phyloP scores from a whole-genome alignment of 2,113 vertebrate species.

The Zosterops pallidus region DNA sequence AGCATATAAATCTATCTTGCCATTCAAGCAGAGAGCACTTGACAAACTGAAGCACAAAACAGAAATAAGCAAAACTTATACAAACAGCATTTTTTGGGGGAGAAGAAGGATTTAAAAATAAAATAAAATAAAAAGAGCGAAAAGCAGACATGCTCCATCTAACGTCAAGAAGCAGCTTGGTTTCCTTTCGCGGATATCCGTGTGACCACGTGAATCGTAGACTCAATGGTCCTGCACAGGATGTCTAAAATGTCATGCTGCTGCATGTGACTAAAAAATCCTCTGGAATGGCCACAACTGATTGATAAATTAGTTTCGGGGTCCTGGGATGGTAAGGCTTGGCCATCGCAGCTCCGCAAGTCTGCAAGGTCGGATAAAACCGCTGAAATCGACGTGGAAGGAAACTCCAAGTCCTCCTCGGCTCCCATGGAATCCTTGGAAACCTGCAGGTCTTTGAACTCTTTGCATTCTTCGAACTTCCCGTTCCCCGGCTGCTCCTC shows the following conservation, averaged over 20 bases:
- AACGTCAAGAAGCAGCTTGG: conserved; percentile 92
- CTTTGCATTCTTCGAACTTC: conserved; percentile 79
- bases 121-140: conserved; percentile 47
- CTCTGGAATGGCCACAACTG: conserved; percentile 84
- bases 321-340: conserved; percentile 81
- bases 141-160: conserved; percentile 81
- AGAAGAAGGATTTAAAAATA: not conserved
- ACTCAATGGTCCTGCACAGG: conserved; percentile 96
- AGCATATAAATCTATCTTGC: conserved; percentile 84
- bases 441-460: conserved; percentile 75
- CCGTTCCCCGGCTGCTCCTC: conserved; percentile 66
- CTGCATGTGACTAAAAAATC: conserved; percentile 80
- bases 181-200: conserved; percentile 89
- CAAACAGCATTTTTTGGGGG: conserved; percentile 67
- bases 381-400: conserved; percentile 78
- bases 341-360: conserved; percentile 79
- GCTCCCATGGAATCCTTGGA: conserved; percentile 74
- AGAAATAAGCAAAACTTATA: conserved; percentile 83
- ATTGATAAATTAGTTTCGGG: conserved; percentile 77
- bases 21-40: conserved; percentile 88
- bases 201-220: conserved; percentile 90
- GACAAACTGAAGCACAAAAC: conserved; percentile 87
- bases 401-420: conserved; percentile 82
- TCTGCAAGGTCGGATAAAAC: conserved; percentile 84
- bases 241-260: conserved; percentile 94